Evolutionary conservation across 2,888 invertebrate species (phyloP), one percentile per base, ranked within the genome.

Genomic region (Cyrtodaria siliqua): DNA sequence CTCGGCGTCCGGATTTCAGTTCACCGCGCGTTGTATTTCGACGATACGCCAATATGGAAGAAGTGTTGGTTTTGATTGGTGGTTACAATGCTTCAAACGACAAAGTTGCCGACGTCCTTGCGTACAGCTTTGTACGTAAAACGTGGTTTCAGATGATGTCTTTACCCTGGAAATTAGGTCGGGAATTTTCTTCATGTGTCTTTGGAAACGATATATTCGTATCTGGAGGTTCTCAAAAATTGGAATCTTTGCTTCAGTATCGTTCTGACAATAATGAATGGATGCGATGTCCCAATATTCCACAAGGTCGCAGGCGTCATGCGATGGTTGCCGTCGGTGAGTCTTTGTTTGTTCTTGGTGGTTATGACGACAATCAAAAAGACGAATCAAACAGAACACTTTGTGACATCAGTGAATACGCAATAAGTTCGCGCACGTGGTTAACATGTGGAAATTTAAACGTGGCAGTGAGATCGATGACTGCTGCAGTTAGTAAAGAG

Each of bases 291-390:
- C 70, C 86, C 6, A 79, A 82, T 6, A 80, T 85, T 74, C 59
- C 67, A 4, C 82, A 85, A 27, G 87, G 87, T 0, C 68, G 87
- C n/a, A 57, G 86, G 49, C 79, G 87, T 24, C 87, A 87, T 49
- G 80, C 83, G 6, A 87, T 87, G 85, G 86, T 85, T 23, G 86
- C 87, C 12, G 83, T 87, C 0, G 83, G 87, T n/a, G 86, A 86
- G 44, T 82, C 81, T 6, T 61, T 87, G 1, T 86, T 66, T 53
- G 83, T 85, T 20, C 72, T 87, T 23, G 87, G 87, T 4, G 87
- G 87, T 6, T 87, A 83, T 67, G 86, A 87, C 67, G 87, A 87
- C 78, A 82, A 79, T 68, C 77, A 78, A 40, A 86, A 76, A 44
- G 86, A 86, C 9, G 87, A 86, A 62, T 59, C 77, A 4, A 59